Percentiles rank a stretch among this genome's conserved stretches.
Evolutionary conservation across 1,140 invertebrate genomes (phyloP).

Genomic region (Neodiprion fabricii): DNA sequence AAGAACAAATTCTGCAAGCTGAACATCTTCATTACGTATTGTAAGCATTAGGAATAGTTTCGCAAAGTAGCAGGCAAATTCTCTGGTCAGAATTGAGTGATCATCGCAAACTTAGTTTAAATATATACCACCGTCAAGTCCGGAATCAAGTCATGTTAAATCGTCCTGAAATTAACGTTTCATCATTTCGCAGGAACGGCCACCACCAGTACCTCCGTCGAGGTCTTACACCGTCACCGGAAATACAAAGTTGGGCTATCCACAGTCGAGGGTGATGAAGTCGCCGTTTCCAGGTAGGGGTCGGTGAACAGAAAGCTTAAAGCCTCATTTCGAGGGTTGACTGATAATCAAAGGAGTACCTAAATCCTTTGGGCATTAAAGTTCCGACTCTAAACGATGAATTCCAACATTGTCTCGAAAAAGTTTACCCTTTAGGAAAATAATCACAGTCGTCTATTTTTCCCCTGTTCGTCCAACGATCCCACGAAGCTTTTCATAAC

Average conservation of each 20-base stretch:
- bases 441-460: too few species aligned
- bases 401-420: not conserved
- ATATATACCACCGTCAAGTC: not conserved
- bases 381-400: too few species aligned
- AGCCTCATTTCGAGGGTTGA: too few species aligned
- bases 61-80: too few species aligned
- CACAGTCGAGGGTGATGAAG: constrained; percentile 90
- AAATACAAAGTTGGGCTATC: constrained; percentile 92
- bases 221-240: constrained; percentile 88
- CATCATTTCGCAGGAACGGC: constrained; percentile 73
- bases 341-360: too few species aligned
- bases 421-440: not conserved
- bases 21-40: too few species aligned
- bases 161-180: constrained; percentile 23
- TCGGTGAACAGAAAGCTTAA: too few species aligned
- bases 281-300: constrained; percentile 80
- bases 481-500: not conserved
- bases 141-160: constrained; percentile 2
- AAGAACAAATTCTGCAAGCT: too few species aligned
- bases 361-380: too few species aligned
- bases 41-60: too few species aligned
- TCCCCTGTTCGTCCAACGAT: too few species aligned
- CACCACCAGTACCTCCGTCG: constrained; percentile 88
- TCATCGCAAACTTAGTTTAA: not conserved
- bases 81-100: too few species aligned